Base-by-base conservation (phyloP, 2,888 invertebrate genomes). In the Hipparchia semele region DNA sequence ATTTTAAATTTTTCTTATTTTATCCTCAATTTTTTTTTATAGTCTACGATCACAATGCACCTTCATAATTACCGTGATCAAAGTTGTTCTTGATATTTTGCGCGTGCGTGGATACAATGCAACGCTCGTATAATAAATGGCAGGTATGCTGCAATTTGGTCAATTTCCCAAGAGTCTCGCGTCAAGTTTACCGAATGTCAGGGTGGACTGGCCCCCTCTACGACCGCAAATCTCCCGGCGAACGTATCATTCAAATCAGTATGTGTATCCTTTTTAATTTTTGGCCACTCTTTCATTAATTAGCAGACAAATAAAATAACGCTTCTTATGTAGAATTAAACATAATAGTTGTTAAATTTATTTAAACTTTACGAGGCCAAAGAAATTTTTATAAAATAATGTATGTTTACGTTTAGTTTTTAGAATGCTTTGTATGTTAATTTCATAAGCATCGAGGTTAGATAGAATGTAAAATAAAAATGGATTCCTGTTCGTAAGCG, bases 141-240 rank as follows among this genome's bases (percentile, higher is more conserved):
- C 39, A 23, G 60, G 45, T 75, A 73, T 75, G 74, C 62, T 62
- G 70, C 65, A 74, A 75, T 74, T 80, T 81, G 73, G 78, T 77
- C 73, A 74, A 81, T 79, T 79, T 83, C 77, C 79, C 78, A 78
- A 79, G 71, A 75, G 79, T 78, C 79, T 79, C 80, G 76, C 81
- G 80, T 82, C 81, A 81, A 83, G 80, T 83, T 83, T 81, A 82
- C 74, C 83, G 87, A 88, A 90, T 90, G 90, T 91, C 90, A 90
- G 84, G 90, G 90, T 82, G 80, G 84, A 87, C 89, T 74, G 76
- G 84, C 79, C 81, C 75, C 76, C 75, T 75, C 73, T 75, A 73
- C 76, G 61, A 68, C 13, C 58, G 68, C 73, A 74, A 73, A 80
- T 77, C 78, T 69, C 23, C 58, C 60, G 65, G 74, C 73, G 73